Base-by-base conservation (phyloP, 2,113 vertebrate species). In the Recurvirostra avosetta region DNA sequence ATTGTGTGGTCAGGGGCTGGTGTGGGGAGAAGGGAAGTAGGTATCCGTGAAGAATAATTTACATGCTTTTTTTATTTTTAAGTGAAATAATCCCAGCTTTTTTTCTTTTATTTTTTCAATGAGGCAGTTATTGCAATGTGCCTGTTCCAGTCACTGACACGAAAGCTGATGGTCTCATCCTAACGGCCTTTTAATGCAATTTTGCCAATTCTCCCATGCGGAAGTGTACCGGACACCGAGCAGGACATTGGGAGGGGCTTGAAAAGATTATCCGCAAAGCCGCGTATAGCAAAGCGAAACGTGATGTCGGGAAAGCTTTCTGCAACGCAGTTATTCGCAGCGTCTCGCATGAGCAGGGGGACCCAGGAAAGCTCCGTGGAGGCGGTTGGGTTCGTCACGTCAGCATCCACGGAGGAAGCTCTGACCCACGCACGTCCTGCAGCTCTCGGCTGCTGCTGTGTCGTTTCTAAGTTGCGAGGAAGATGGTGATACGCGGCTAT, bases 221-320 rank as follows among this genome's bases (percentile, higher is more conserved):
- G 83, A 61, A 88, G 21, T 3, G 0, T 8, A 3, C 32, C 1
- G 59, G 63, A n/a, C 1, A 6, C 65, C 5, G 15, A 40, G 76
- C 49, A 27, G 61, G 71, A 71, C 6, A 0, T 2, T 8, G 61
- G 63, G 84, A 93, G 65, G 36, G 7, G 88, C 80, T 56, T 47
- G 63, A 11, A 19, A 43, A 62, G 65, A 32, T 62, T 16, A 58
- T 56, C 49, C 3, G 1, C 38, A 11, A 22, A 71, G 62, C 66
- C 2, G 2, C 2, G 1, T 6, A 29, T 2, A 7, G 15, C 2
- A 0, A 30, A 67, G 59, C 4, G 3, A 34, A 65, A 15, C 1
- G 27, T 43, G 77, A 58, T 22, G 5, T 84, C 8, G 2, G n/a
- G 30, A 36, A 40, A 53, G 30, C 83, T 65, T 43, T 70, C 50